These are phyloP conservation scores for Acrocera orbiculus DNA, from an alignment of 2,888 invertebrate genomes.

Conservation along the genomic window DNA sequence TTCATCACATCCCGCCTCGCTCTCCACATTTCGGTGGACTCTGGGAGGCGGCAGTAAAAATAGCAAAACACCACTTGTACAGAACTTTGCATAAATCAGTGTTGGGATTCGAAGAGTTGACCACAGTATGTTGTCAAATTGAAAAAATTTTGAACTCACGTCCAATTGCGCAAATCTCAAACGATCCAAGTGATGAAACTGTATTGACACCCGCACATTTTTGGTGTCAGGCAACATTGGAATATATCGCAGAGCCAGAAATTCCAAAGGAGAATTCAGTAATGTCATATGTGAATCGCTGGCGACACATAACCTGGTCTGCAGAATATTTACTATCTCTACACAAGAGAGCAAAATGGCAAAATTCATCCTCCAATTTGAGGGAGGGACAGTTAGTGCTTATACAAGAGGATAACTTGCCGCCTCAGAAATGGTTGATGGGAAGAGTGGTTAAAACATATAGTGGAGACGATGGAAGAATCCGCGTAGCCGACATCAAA, in stretches of 20 bases:
- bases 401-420: neutral
- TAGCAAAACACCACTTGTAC: neutral
- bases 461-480: neutral
- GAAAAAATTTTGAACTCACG: neutral
- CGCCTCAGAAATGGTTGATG: slow-evolving; percentile 1
- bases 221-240: neutral
- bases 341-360: neutral
- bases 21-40: slow-evolving; percentile 1
- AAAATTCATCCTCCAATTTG: neutral
- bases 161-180: too few relatives aligned
- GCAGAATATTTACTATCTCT: neutral
- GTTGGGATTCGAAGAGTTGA: neutral
- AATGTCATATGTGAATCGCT: neutral
- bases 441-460: neutral
- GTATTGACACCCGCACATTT: too few relatives aligned
- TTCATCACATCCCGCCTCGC: neutral
- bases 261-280: neutral
- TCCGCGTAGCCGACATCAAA: neutral
- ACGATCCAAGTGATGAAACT: too few relatives aligned
- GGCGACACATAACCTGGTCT: slow-evolving; percentile 1
- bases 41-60: neutral
- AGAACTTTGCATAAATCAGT: neutral
- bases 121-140: neutral
- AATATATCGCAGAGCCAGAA: neutral
- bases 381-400: neutral